Percentiles rank a stretch among this genome's conserved stretches.
Evolutionary conservation across 2,113 vertebrate species (phyloP).

Genomic region (Hemicordylus capensis): DNA sequence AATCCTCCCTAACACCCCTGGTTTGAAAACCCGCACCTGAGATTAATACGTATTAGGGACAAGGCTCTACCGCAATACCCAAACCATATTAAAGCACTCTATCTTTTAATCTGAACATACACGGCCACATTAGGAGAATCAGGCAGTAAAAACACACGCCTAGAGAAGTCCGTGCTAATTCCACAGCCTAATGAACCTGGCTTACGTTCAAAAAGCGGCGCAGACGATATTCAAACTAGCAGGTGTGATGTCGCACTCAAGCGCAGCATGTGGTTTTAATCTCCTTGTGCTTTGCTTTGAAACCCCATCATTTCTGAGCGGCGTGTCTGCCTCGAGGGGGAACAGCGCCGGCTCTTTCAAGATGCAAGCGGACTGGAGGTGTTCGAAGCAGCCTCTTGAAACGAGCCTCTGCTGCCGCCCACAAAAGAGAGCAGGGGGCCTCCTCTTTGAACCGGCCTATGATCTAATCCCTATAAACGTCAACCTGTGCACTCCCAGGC

Average conservation of each 20-base stretch:
- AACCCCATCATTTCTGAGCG: slow-evolving; percentile 59
- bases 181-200: slow-evolving; percentile 59
- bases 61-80: background rate
- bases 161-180: slow-evolving; percentile 65
- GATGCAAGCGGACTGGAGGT: slow-evolving; percentile 2
- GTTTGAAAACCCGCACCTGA: background rate
- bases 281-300: slow-evolving; percentile 64
- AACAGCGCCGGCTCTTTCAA: slow-evolving; percentile 56
- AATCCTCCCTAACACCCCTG: background rate
- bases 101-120: slow-evolving; percentile 51
- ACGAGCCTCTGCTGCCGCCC: slow-evolving; percentile 45
- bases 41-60: background rate
- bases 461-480: slow-evolving; percentile 41
- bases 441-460: slow-evolving; percentile 24
- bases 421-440: background rate
- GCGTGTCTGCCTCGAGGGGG: slow-evolving; percentile 44
- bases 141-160: slow-evolving; percentile 61
- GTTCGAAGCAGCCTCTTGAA: slow-evolving; percentile 41
- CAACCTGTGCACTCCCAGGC: slow-evolving; percentile 30
- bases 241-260: slow-evolving; percentile 33
- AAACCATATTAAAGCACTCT: slow-evolving; percentile 4
- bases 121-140: slow-evolving; percentile 63
- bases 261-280: slow-evolving; percentile 63
- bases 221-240: slow-evolving; percentile 58
- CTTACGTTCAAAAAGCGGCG: slow-evolving; percentile 42